Evolutionary conservation across 1,140 invertebrate species (phyloP), one percentile per base, ranked within the genome.

Genomic region (Lepidurus apus): DNA sequence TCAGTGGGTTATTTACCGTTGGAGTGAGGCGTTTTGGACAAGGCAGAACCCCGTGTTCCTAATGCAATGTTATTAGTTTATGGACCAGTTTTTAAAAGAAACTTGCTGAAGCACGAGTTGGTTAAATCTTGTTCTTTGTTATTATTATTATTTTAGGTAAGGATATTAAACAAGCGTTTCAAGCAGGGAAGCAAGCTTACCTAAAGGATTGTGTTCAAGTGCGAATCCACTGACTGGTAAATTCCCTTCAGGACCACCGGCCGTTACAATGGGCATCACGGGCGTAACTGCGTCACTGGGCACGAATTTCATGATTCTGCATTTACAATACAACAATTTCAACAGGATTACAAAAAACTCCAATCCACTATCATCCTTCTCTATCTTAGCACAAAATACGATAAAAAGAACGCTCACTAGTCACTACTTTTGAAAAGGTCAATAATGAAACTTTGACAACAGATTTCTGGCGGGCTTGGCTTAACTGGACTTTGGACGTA

Each of bases 241-340:
- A 65, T 65, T 65, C 7, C 17, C 53, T 65, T 65, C 53, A 65
- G 53, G 53, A 65, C 53, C 53, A 65, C 53, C 53, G 13, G 53
- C 53, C 13, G 53, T 65, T n/a, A 65, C 21, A 65, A 65, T 65
- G n/a, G 43, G 77, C 77, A 53, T 6, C 21, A 76, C 53, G 13
- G 43, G 44, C 73, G 45, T 79, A 84, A 93, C 87, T 26, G 92
- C 92, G 83, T 93, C 92, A 43, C 91, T 91, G 43, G 91, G 91
- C 78, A 93, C 89, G 84, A 93, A 93, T 43, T 92, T 92, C 83
- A 93, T 93, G 81, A 93, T 93, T 85, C 91, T 93, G 81, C n/a
- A 78, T 74, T 42, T 79, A n/a, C 77, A 80, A 43, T 26, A 17
- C 43, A 53, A 3, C 4, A 34, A 34, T 34, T 34, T 34, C 34